These are phyloP conservation scores for Glyptemys insculpta DNA, from an alignment of 2,797 vertebrate genomes.

Conservation along the genomic window DNA sequence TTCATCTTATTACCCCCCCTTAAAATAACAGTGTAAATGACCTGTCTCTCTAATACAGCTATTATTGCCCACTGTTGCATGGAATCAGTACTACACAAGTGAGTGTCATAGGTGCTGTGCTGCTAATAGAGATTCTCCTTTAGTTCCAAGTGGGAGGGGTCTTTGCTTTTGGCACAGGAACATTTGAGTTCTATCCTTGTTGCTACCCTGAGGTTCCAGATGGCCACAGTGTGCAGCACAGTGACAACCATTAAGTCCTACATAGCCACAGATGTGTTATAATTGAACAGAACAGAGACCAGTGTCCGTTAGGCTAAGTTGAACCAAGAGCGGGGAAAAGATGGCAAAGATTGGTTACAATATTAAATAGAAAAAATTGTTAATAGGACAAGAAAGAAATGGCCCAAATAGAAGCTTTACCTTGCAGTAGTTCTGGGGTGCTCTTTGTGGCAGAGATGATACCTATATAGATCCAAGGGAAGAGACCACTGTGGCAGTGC, in stretches of 20 bases:
- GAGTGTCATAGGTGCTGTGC: background rate
- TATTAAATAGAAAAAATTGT: background rate
- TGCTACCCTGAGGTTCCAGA: background rate
- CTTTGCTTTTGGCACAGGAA: background rate
- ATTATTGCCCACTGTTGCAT: background rate
- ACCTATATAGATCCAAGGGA: background rate
- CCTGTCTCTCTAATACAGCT: background rate
- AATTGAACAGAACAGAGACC: background rate
- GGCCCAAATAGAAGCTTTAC: background rate
- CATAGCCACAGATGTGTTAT: background rate
- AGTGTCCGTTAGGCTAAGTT: background rate
- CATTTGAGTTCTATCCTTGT: background rate
- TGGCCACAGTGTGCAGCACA: background rate
- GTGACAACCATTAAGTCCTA: background rate
- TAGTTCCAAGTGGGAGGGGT: background rate
- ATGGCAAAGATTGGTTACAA: background rate
- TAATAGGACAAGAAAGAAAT: background rate
- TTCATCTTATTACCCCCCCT: background rate
- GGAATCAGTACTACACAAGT: background rate
- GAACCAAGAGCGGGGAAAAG: background rate
- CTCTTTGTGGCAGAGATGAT: background rate
- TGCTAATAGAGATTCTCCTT: background rate
- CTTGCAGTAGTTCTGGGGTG: rapidly evolving
- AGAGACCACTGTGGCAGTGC: background rate
- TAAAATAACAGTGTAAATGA: background rate